Evolutionary conservation across 2,888 invertebrate genomes (phyloP).

Genomic region (Sympetrum striolatum): DNA sequence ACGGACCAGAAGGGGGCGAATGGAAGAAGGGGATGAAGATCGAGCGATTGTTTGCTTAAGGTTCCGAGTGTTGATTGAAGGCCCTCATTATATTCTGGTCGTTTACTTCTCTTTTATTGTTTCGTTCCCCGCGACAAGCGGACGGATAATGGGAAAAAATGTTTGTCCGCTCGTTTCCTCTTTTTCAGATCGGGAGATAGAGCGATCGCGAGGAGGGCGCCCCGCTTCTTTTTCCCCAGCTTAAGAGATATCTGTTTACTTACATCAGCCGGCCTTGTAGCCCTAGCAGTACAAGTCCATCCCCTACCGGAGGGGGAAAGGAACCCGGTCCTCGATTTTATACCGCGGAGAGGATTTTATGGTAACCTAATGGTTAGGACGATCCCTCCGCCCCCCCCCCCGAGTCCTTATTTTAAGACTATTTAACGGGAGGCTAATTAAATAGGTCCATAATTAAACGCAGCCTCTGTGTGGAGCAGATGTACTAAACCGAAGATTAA

Average conservation of each 20-base stretch:
- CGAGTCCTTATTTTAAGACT: no score
- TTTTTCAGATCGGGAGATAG: background rate
- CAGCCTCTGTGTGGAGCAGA: no score
- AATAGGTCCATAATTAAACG: no score
- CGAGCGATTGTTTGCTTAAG: background rate
- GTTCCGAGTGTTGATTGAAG: conserved; percentile 30
- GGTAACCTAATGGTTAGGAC: background rate
- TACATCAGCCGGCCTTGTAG: background rate
- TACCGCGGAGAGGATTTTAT: background rate
- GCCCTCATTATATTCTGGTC: conserved; percentile 2
- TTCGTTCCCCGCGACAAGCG: background rate
- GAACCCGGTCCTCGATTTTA: background rate
- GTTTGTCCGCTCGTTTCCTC: background rate
- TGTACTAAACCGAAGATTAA: no score
- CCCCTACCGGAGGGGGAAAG: background rate
- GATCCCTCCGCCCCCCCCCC: background rate
- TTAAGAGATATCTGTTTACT: background rate
- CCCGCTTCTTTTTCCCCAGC: background rate
- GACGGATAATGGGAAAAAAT: background rate
- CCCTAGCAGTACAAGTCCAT: background rate
- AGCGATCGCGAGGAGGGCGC: background rate
- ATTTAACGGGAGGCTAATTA: no score
- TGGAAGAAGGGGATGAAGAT: background rate
- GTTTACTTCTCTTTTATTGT: background rate
- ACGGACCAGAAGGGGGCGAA: background rate